Conservation (phyloP, 2,797 vertebrate genomes). For the Acanthiza pusilla region DNA sequence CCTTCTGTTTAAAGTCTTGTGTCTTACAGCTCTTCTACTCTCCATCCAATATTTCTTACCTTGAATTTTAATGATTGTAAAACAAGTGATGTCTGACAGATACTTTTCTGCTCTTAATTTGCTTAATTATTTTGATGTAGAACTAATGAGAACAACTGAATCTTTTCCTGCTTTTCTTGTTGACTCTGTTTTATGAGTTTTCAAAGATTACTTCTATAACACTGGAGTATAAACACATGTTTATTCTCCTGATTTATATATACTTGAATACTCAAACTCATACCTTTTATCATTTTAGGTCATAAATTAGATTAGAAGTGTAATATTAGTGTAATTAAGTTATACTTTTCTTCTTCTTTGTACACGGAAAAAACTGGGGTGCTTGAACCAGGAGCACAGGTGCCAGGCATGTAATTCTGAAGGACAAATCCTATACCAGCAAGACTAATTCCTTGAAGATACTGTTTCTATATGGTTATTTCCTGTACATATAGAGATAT, state of each 20-base stretch:
- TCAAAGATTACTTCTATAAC: not conserved
- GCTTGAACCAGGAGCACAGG: not conserved
- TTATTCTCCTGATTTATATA: not conserved
- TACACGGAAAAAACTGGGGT: not conserved
- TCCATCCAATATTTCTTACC: not conserved
- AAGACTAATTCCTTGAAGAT: not conserved
- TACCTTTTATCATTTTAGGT: not conserved
- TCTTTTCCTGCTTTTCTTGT: not conserved
- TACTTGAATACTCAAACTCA: not conserved
- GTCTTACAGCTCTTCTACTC: not conserved
- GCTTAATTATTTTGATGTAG: not conserved
- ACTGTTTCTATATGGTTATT: not conserved
- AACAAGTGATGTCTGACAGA: not conserved
- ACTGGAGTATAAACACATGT: not conserved
- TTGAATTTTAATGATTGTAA: not conserved
- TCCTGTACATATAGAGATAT: not conserved
- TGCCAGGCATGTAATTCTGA: not conserved
- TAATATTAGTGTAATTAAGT: not conserved
- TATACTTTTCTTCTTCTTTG: not conserved
- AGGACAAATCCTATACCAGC: not conserved
- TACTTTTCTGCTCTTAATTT: not conserved
- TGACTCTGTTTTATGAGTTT: not conserved
- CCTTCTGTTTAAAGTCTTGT: not conserved
- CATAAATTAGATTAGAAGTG: not conserved
- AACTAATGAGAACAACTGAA: not conserved